These are phyloP conservation scores for Fratercula arctica DNA, from an alignment of 2,797 vertebrate species.

Conservation along the genomic window DNA sequence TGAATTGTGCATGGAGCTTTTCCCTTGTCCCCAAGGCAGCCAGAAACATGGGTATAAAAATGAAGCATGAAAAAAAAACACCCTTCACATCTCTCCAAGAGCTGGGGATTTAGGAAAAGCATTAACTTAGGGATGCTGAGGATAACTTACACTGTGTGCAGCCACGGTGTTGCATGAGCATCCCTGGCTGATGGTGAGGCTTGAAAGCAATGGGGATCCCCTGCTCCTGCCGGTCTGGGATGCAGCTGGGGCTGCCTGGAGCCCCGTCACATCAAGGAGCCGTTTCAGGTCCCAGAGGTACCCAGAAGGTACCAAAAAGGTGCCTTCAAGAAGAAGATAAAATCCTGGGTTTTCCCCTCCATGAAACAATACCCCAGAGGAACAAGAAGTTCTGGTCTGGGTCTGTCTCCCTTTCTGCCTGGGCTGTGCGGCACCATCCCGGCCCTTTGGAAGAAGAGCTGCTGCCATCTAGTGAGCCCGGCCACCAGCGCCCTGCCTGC, in stretches of 20 bases:
- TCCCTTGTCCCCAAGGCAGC: neutral
- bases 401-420: rapidly evolving
- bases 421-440: neutral
- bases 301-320: too few relatives aligned
- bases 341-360: neutral
- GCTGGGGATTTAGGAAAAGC: neutral
- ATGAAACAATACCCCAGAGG: rapidly evolving
- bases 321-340: neutral
- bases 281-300: neutral
- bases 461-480: slow-evolving; percentile 63
- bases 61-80: rapidly evolving
- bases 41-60: neutral
- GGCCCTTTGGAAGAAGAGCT: neutral
- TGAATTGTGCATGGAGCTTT: rapidly evolving
- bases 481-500: neutral
- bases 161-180: rapidly evolving
- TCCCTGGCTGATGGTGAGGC: rapidly evolving
- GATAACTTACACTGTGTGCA: neutral
- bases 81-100: neutral
- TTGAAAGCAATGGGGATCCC: rapidly evolving
- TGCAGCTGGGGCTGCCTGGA: neutral
- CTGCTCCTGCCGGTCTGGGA: rapidly evolving
- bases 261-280: neutral
- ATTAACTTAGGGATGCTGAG: neutral
- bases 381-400: rapidly evolving